Percentiles rank a stretch among this genome's conserved stretches.
Conservation (phyloP, 2,797 vertebrate genomes). For the Tiaroga cobitis region DNA sequence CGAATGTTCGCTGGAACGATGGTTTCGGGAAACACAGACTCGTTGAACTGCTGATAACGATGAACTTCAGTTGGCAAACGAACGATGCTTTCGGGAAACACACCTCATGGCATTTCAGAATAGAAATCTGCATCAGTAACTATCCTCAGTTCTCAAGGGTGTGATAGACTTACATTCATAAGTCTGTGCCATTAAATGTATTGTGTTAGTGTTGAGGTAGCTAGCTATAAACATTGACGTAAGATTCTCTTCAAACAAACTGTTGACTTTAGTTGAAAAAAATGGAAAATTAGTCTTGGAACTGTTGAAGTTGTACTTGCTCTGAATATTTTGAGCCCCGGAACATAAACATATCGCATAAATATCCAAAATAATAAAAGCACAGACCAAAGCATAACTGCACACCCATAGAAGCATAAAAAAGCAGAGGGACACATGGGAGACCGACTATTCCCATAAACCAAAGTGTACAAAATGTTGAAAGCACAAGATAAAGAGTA, state of each 20-base stretch:
- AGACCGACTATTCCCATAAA: slow-evolving; percentile 71
- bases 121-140: neutral
- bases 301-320: too few species aligned
- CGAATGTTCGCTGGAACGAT: too few species aligned
- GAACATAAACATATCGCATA: slow-evolving; percentile 42
- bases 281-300: too few species aligned
- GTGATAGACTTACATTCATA: neutral
- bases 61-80: too few species aligned
- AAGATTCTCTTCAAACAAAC: neutral
- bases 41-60: too few species aligned
- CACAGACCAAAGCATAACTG: slow-evolving; percentile 84
- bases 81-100: neutral
- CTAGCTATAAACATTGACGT: neutral
- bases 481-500: slow-evolving; percentile 63
- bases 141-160: neutral
- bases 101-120: neutral
- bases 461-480: slow-evolving; percentile 79
- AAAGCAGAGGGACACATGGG: slow-evolving; percentile 61
- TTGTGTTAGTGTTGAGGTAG: neutral
- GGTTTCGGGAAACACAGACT: too few species aligned
- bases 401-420: slow-evolving; percentile 64
- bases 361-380: slow-evolving; percentile 79
- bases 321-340: neutral
- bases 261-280: neutral
- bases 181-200: neutral